phyloP scores from a whole-genome alignment of 2,797 vertebrate genomes.

The Acridotheres tristis region DNA sequence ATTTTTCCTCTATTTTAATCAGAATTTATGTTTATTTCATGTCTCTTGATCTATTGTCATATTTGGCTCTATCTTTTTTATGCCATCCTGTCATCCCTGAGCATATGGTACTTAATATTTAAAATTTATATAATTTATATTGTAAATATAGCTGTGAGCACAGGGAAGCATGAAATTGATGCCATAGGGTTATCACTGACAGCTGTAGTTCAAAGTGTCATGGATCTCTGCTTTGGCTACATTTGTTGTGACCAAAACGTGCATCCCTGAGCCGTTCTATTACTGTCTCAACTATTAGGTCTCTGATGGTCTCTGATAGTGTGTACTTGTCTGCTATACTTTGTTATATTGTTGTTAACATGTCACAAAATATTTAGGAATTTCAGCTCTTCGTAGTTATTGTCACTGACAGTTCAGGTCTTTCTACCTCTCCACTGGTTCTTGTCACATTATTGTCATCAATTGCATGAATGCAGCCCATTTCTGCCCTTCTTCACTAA shows the following conservation, averaged over 20 bases:
- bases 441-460: conserved; percentile 15
- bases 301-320: not conserved
- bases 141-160: not conserved
- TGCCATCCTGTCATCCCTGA: not conserved
- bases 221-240: not conserved
- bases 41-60: not conserved
- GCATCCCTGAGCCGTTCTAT: not conserved
- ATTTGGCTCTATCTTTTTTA: not conserved
- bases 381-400: conserved; percentile 3
- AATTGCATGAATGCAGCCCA: not conserved
- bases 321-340: not conserved
- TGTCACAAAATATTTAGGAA: conserved; percentile 56
- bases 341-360: conserved; percentile 12
- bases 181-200: not conserved
- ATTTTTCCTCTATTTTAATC: not conserved
- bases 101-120: not conserved
- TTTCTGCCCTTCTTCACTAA: not conserved
- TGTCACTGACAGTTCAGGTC: conserved; percentile 44
- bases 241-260: not conserved
- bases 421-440: conserved; percentile 8
- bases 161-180: not conserved
- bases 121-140: not conserved
- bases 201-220: not conserved
- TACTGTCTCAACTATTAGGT: not conserved
- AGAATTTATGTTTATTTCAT: not conserved